Conservation (phyloP, 2,888 invertebrate genomes). For the Eupithecia exiguata region DNA sequence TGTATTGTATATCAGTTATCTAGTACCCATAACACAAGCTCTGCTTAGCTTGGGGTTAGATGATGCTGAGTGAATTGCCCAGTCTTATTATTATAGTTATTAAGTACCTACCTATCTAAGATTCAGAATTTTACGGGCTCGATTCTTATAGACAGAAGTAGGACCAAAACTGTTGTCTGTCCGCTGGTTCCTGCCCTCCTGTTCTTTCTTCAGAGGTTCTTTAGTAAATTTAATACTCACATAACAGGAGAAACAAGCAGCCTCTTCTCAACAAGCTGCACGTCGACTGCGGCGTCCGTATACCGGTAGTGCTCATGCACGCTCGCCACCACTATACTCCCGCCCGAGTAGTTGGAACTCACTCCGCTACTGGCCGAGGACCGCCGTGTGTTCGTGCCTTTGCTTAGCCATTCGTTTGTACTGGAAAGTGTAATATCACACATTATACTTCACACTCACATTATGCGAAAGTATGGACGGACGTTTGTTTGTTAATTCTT, state of each 20-base stretch:
- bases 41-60: no score
- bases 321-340: conserved; percentile 80
- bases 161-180: no score
- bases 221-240: conserved; percentile 66
- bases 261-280: conserved; percentile 87
- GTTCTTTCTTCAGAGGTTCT: neutral
- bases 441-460: neutral
- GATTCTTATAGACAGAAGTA: neutral
- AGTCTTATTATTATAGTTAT: no score
- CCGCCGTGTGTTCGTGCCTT: conserved; percentile 67
- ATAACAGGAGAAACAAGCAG: conserved; percentile 79
- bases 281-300: conserved; percentile 87
- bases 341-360: conserved; percentile 71
- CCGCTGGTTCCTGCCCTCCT: no score
- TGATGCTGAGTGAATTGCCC: no score
- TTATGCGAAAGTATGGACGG: no score
- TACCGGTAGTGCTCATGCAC: conserved; percentile 90
- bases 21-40: no score
- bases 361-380: conserved; percentile 79
- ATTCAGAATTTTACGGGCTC: no score
- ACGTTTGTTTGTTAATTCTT: no score
- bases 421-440: conserved; percentile 24
- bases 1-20: no score
- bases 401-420: conserved; percentile 69
- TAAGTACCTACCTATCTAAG: no score